Base-by-base conservation (phyloP, 2,888 invertebrate genomes). In the Pecten maximus region DNA sequence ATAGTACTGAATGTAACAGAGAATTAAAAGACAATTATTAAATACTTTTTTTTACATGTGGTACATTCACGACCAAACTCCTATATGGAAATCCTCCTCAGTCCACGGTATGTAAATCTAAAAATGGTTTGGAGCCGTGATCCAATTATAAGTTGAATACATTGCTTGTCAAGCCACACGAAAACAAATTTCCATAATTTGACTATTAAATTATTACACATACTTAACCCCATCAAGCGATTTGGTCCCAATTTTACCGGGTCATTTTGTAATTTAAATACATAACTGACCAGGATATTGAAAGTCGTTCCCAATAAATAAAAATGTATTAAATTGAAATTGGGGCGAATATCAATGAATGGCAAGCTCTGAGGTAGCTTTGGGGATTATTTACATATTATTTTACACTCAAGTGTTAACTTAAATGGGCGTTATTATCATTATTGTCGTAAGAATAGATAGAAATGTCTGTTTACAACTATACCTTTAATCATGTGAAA, bases 131-230 rank as follows among this genome's bases (percentile, higher is more conserved):
- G 74, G 35, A 23, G 6, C 35, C 12, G 12, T 35, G 12, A 74
- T 74, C 74, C 28, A 74, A 74, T 10, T 74, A 74, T 12, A n/a
- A n/a, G n/a, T 54, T 35, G 74, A 74, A 35, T 8, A 28, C 3
- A 6, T 23, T 74, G 35, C 74, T 28, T 6, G 12, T 23, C 35
- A 35, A 15, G 28, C 74, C 50, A 54, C 4, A 35, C 74, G 74
- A 74, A 35, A 0, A 35, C 74, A 74, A 28, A 74, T 74, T 74
- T 74, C 74, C 74, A 74, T 74, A 35, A 35, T 74, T 74, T 28
- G 74, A 23, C 74, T 6, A 35, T 74, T 74, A 74, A 74, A 74
- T 74, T 74, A 74, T 74, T 74, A 74, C 74, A 74, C 35, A 35
- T 35, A 35, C 74, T 74, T 35, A 35, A 74, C 74, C 35, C 35